Conservation (phyloP, 1,140 invertebrate species). For the Bombus balteatus region DNA sequence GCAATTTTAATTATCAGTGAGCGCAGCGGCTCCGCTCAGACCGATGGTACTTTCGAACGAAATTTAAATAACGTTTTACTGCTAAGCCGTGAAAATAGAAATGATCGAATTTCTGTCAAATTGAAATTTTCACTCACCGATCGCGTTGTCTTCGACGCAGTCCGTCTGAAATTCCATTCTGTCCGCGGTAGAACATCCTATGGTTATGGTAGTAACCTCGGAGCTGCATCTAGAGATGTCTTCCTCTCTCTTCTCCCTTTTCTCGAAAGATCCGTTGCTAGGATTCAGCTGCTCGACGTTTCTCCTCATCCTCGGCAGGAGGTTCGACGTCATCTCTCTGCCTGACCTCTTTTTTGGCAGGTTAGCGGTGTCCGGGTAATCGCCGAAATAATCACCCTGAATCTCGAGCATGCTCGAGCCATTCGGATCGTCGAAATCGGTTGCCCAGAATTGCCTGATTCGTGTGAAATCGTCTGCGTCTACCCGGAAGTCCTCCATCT, state of each 20-base stretch:
- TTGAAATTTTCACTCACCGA: constrained; percentile 71
- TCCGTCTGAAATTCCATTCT: constrained; percentile 88
- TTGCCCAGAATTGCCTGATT: constrained; percentile 64
- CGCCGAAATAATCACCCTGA: constrained; percentile 76
- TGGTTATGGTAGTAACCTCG: constrained; percentile 85
- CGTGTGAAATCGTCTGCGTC: constrained; percentile 69
- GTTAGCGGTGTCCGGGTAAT: constrained; percentile 71
- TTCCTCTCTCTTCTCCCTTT: constrained; percentile 79
- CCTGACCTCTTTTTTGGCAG: constrained; percentile 70
- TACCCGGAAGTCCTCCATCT: constrained; percentile 73
- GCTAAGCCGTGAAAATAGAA: background rate
- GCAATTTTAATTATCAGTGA: background rate
- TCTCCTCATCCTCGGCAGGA: constrained; percentile 71
- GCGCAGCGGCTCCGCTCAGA: no score
- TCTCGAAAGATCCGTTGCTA: constrained; percentile 71
- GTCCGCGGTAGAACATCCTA: constrained; percentile 88
- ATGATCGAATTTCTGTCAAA: background rate
- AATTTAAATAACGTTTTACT: background rate
- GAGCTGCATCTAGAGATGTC: constrained; percentile 76
- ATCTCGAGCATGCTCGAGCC: constrained; percentile 68
- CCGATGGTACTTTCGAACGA: background rate
- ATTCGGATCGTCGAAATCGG: constrained; percentile 68
- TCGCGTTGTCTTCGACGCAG: constrained; percentile 85
- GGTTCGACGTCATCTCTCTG: constrained; percentile 65
- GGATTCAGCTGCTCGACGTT: constrained; percentile 69